Evolutionary conservation across 2,888 invertebrate species (phyloP).

Genomic region (Pomacea canaliculata): DNA sequence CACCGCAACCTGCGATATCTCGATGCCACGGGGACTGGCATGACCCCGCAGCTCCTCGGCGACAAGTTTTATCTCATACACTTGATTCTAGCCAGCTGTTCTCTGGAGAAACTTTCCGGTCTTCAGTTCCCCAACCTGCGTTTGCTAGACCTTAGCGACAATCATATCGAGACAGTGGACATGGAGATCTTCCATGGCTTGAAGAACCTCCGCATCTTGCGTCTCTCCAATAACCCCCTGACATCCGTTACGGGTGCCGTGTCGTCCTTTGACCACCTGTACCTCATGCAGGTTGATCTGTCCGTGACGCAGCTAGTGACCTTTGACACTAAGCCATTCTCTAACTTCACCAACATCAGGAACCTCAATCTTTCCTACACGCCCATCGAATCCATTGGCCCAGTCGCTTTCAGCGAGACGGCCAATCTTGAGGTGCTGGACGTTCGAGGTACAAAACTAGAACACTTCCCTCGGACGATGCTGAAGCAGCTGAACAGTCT

Average conservation of each 20-base stretch:
- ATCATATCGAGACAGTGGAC: constrained; percentile 9
- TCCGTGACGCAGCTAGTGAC: constrained; percentile 1
- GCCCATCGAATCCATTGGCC: constrained; percentile 9
- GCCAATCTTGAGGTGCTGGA: constrained; percentile 20
- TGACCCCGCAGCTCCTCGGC: not conserved
- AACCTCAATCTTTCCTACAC: constrained; percentile 8
- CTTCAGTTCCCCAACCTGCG: constrained; percentile 16
- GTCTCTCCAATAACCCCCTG: constrained; percentile 15
- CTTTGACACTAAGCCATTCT: constrained; percentile 18
- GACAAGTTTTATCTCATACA: constrained; percentile 12
- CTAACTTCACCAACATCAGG: constrained; percentile 17
- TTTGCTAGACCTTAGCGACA: constrained; percentile 18
- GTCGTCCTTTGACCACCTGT: constrained; percentile 13
- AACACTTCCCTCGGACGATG: constrained; percentile 14
- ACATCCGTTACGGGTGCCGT: not conserved
- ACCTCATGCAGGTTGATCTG: constrained; percentile 13
- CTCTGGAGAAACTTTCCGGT: not conserved
- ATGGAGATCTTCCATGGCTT: constrained; percentile 20
- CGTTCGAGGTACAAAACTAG: constrained; percentile 17
- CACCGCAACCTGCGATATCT: constrained; percentile 10
- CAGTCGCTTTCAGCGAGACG: constrained; percentile 21
- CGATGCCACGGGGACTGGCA: constrained; percentile 7
- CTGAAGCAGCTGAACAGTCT: constrained; percentile 9
- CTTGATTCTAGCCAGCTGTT: constrained; percentile 1
- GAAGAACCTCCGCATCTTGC: constrained; percentile 14